These are phyloP conservation scores for Drosophila colorata DNA, from an alignment of 2,888 invertebrate species.

Conservation along the genomic window DNA sequence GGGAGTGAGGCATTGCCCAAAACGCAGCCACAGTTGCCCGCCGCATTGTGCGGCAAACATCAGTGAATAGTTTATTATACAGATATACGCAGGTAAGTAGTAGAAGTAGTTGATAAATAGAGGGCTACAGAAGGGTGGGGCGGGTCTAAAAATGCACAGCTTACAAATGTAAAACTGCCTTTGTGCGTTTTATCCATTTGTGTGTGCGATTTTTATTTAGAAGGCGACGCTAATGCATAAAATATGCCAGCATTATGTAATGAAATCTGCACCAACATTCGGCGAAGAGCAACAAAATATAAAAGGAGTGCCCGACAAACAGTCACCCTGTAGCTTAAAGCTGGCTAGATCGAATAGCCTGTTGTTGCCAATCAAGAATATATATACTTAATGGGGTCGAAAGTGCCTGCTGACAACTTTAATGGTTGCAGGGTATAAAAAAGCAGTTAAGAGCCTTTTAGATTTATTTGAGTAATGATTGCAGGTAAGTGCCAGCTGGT, in stretches of 20 bases:
- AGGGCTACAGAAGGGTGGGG: neutral
- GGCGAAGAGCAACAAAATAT: slow-evolving; percentile 20
- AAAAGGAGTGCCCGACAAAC: neutral
- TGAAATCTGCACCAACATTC: slow-evolving; percentile 41
- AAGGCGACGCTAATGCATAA: slow-evolving; percentile 53
- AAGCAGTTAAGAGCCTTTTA: slow-evolving; percentile 10
- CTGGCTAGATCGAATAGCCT: no score
- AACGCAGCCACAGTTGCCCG: slow-evolving; percentile 37
- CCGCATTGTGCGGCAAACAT: slow-evolving; percentile 59
- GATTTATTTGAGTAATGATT: slow-evolving; percentile 45
- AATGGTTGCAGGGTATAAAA: neutral
- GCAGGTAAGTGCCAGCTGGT: slow-evolving; percentile 31
- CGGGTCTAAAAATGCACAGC: slow-evolving; percentile 20
- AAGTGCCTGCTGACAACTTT: neutral
- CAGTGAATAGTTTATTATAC: slow-evolving; percentile 73
- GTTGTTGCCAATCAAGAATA: no score
- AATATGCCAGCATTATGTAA: slow-evolving; percentile 52
- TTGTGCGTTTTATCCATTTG: slow-evolving; percentile 48
- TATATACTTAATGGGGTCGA: no score
- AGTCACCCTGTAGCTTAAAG: neutral
- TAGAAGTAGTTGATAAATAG: neutral
- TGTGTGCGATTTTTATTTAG: slow-evolving; percentile 9
- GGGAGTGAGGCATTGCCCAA: slow-evolving; percentile 18
- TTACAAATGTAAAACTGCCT: slow-evolving; percentile 56
- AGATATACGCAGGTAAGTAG: slow-evolving; percentile 25